Percentiles rank a stretch among this genome's conserved stretches.
Evolutionary conservation across 2,888 invertebrate species (phyloP).

Genomic region (Neoascia interrupta): DNA sequence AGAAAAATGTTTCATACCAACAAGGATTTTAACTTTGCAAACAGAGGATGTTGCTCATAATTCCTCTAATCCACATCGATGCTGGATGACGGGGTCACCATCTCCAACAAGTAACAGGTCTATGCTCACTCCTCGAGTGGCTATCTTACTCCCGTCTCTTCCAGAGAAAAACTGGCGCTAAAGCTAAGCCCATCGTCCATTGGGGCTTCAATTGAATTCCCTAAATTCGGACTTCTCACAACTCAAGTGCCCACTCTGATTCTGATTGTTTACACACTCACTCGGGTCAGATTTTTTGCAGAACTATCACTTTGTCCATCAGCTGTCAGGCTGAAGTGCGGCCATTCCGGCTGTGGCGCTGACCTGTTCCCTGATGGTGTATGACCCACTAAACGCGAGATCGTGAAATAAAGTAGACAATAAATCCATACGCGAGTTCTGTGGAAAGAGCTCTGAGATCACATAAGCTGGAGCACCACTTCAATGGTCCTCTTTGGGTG

Average conservation of each 20-base stretch:
- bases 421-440: slow-evolving; percentile 18
- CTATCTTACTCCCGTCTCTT: slow-evolving; percentile 15
- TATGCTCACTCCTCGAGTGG: too few relatives aligned
- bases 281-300: slow-evolving; percentile 49
- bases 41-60: too few relatives aligned
- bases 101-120: too few relatives aligned
- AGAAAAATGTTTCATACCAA: too few relatives aligned
- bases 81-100: too few relatives aligned
- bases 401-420: slow-evolving; percentile 26
- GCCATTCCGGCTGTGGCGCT: slow-evolving; percentile 41
- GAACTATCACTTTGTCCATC: slow-evolving; percentile 54
- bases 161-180: slow-evolving; percentile 34
- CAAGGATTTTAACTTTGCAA: too few relatives aligned
- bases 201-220: slow-evolving; percentile 30
- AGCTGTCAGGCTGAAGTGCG: slow-evolving; percentile 52
- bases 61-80: too few relatives aligned
- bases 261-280: slow-evolving; percentile 45
- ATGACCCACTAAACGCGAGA: slow-evolving; percentile 64
- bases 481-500: slow-evolving; percentile 40
- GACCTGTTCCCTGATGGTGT: slow-evolving; percentile 26
- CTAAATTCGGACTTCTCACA: slow-evolving; percentile 48
- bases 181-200: slow-evolving; percentile 9
- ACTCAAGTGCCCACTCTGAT: slow-evolving; percentile 29
- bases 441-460: slow-evolving; percentile 24
- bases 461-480: slow-evolving; percentile 41